phyloP scores from a whole-genome alignment of 2,888 invertebrate genomes.

The Mamestra brassicae region DNA sequence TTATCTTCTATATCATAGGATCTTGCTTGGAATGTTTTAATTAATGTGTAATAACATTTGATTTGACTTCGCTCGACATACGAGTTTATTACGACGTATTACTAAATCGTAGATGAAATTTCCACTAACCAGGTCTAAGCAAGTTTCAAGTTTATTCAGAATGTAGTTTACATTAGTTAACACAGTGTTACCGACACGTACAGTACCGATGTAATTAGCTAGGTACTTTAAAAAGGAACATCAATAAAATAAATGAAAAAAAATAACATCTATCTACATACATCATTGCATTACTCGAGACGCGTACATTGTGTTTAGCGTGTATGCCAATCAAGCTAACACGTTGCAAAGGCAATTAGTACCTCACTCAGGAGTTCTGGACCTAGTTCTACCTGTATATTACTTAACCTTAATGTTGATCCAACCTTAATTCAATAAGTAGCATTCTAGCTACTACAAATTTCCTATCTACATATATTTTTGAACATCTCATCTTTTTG shows the following conservation, averaged over 20 bases:
- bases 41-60: neutral
- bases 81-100: neutral
- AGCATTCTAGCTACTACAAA: neutral
- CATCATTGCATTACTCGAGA: conserved; percentile 18
- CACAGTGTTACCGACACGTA: conserved; percentile 1
- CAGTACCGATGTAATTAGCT: conserved; percentile 4
- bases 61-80: too few relatives aligned
- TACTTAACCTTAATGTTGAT: conserved; percentile 16
- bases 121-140: neutral
- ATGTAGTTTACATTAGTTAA: conserved; percentile 9
- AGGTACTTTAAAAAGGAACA: neutral
- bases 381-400: conserved; percentile 21
- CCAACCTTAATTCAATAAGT: neutral
- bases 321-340: conserved; percentile 44
- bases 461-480: neutral
- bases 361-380: conserved; percentile 32
- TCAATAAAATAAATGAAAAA: conserved; percentile 37
- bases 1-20: neutral
- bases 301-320: conserved; percentile 24
- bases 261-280: conserved; percentile 21
- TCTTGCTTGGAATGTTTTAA: neutral
- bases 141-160: neutral
- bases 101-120: neutral
- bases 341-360: conserved; percentile 36
- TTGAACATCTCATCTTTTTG: neutral